Conservation (phyloP, 2,797 vertebrate genomes). For the Microchirus variegatus region DNA sequence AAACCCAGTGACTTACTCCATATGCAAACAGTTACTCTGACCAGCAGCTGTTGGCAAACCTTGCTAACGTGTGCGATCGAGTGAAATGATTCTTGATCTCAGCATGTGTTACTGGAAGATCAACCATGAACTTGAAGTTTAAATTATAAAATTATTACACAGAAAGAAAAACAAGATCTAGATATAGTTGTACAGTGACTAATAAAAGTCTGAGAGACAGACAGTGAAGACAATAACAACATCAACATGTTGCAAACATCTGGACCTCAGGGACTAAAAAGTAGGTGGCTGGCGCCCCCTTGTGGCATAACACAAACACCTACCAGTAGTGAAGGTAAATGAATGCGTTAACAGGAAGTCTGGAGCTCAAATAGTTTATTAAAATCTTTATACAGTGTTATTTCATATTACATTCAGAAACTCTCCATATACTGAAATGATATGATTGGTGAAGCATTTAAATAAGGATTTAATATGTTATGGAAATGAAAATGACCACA, state of each 20-base stretch:
- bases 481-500: slow-evolving; percentile 16
- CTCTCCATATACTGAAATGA: slow-evolving; percentile 52
- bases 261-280: neutral
- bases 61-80: slow-evolving; percentile 1
- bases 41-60: slow-evolving; percentile 22
- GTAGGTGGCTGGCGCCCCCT: slow-evolving; percentile 38
- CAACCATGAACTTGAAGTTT: neutral
- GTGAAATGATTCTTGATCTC: neutral
- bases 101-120: slow-evolving; percentile 15
- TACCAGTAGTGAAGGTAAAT: neutral
- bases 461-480: slow-evolving; percentile 54
- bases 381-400: slow-evolving; percentile 56
- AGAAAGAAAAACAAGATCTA: neutral
- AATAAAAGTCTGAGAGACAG: neutral
- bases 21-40: slow-evolving; percentile 10
- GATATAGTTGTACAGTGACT: neutral
- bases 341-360: neutral
- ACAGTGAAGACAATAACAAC: neutral
- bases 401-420: slow-evolving; percentile 51
- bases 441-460: slow-evolving; percentile 48
- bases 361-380: slow-evolving; percentile 64
- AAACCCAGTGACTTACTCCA: neutral
- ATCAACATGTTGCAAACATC: neutral
- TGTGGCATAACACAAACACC: slow-evolving; percentile 32
- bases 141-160: neutral